Percentiles rank a stretch among this genome's conserved stretches.
Evolutionary conservation across 1,140 invertebrate species (phyloP).

Genomic region (Mya arenaria): DNA sequence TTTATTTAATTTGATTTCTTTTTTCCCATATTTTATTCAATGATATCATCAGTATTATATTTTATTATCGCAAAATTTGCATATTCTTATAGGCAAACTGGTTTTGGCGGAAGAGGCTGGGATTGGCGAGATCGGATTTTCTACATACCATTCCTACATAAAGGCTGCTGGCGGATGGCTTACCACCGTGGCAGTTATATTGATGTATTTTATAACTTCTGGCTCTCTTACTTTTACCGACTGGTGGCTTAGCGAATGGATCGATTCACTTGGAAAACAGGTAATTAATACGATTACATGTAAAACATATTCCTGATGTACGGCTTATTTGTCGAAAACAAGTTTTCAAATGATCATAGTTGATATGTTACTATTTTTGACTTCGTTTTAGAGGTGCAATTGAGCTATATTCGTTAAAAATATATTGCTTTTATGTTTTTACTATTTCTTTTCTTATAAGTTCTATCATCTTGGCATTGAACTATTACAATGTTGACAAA

Average conservation of each 20-base stretch:
- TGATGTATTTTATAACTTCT: constrained; percentile 84
- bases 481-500: too few species aligned
- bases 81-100: constrained; percentile 32
- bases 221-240: constrained; percentile 84
- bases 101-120: constrained; percentile 77
- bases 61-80: not conserved
- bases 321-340: too few species aligned
- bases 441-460: too few species aligned
- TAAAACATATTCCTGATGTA: too few species aligned
- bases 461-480: too few species aligned
- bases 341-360: too few species aligned
- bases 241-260: constrained; percentile 84
- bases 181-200: constrained; percentile 81
- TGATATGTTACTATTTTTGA: too few species aligned
- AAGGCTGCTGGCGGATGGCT: constrained; percentile 84
- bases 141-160: constrained; percentile 83
- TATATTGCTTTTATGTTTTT: too few species aligned
- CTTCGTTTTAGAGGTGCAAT: too few species aligned
- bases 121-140: constrained; percentile 77
- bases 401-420: too few species aligned
- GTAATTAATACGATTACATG: too few species aligned
- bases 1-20: not conserved
- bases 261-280: not conserved
- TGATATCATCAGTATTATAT: not conserved
- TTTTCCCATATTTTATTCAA: not conserved